These are phyloP conservation scores for Helarctos malayanus DNA, from an alignment of 2,797 vertebrate species.

Conservation along the genomic window DNA sequence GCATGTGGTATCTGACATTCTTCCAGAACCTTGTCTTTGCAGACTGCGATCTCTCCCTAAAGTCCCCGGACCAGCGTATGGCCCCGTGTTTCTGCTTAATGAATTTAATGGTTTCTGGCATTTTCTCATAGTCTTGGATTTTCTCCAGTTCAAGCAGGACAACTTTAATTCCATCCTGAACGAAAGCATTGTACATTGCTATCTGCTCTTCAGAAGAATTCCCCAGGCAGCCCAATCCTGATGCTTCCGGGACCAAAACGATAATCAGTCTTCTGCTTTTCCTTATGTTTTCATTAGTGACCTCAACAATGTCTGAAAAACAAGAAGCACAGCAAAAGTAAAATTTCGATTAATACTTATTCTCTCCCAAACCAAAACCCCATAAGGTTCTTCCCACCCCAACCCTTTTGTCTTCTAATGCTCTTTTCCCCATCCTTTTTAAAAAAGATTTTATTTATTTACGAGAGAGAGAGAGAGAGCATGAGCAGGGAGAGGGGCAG, in stretches of 20 bases:
- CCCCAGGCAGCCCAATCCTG: slow-evolving; percentile 77
- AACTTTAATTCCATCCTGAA: slow-evolving; percentile 90
- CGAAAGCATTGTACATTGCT: slow-evolving; percentile 93
- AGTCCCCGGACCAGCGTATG: slow-evolving; percentile 90
- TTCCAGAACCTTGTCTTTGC: slow-evolving; percentile 95
- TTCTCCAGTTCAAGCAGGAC: slow-evolving; percentile 94
- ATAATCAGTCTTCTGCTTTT: slow-evolving; percentile 95
- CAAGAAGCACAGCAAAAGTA: background rate
- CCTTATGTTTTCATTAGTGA: slow-evolving; percentile 92
- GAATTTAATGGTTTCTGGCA: slow-evolving; percentile 95
- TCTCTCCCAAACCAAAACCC: background rate
- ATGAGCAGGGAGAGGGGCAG: background rate
- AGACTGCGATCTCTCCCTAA: slow-evolving; percentile 79
- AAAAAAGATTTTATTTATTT: background rate
- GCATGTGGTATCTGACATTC: slow-evolving; percentile 94
- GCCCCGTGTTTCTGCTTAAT: slow-evolving; percentile 93
- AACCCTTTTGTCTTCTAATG: too few relatives aligned
- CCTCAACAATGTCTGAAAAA: slow-evolving; percentile 91
- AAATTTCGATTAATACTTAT: background rate
- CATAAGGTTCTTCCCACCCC: background rate
- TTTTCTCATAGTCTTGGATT: slow-evolving; percentile 91
- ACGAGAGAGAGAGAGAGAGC: background rate
- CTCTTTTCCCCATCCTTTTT: background rate
- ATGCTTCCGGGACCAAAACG: slow-evolving; percentile 88
- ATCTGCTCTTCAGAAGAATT: slow-evolving; percentile 93